A percentile compares a stretch with the other conserved stretches of the same genome.
Conservation (phyloP, 2,888 invertebrate species). For the Callyntrura guangdongensis region DNA sequence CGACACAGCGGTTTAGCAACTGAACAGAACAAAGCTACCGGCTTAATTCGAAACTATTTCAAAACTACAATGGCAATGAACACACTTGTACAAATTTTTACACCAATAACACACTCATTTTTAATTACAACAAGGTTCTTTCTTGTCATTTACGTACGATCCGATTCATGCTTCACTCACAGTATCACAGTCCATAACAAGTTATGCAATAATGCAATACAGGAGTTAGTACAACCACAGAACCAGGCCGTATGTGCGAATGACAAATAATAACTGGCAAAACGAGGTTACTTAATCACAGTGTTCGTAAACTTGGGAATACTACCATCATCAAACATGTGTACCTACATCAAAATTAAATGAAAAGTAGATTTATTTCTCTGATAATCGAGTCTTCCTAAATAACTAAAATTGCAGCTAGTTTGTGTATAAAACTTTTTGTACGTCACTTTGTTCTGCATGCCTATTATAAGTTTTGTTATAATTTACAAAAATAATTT, state of each 20-base stretch:
- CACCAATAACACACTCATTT: not conserved
- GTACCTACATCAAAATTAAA: not conserved
- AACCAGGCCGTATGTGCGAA: constrained; percentile 27
- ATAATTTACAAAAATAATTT: no score
- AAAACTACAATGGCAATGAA: constrained; percentile 4
- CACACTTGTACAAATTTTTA: not conserved
- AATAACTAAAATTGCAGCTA: not conserved
- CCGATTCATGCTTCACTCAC: no score
- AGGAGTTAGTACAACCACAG: no score
- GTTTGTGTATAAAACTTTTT: not conserved
- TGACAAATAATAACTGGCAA: constrained; percentile 33
- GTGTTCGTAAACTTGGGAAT: constrained; percentile 37
- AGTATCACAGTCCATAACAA: not conserved
- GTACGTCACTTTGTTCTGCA: not conserved
- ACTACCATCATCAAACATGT: not conserved
- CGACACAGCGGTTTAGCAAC: not conserved
- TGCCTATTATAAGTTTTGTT: no score
- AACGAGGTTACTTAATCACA: constrained; percentile 58
- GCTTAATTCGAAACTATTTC: not conserved
- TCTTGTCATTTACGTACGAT: no score
- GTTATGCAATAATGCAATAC: not conserved
- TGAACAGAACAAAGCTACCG: not conserved
- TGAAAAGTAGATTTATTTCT: not conserved
- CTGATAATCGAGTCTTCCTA: not conserved
- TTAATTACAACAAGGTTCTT: not conserved